Evolutionary conservation across 2,113 vertebrate species (phyloP), one percentile per base, ranked within the genome.

Genomic region (Tor tambroides): DNA sequence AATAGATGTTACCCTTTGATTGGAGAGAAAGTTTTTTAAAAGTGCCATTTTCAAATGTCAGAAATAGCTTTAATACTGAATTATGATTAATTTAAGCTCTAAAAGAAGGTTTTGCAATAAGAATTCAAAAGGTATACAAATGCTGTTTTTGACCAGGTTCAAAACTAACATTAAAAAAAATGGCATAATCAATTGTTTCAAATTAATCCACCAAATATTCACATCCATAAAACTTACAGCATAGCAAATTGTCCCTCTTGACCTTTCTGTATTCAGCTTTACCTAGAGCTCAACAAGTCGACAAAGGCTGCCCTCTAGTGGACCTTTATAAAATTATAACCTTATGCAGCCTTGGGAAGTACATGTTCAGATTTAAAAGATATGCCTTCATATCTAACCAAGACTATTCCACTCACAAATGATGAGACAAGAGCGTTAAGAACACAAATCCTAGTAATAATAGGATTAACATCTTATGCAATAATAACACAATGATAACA

Each of bases 291-390:
- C 38, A 21, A 71, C 63, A 83, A 71, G 43, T 26, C 65, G 72
- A 38, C 12, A 12, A 74, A 74, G 38, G 21, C 85, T 67, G 85
- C 85, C 88, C 81, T 87, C 88, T 87, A 81, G 76, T 76, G 88
- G 56, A 75, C 54, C 2, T n/a, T 51, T 3, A 54, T 35, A 5
- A 7, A 38, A 41, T 15, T 12, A 26, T 8, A 5, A 26, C 30
- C 35, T 72, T 21, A n/a, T 0, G 19, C 5, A 38, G 54, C 32
- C 11, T 15, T 11, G 0, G 78, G 78, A 30, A 54, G 7, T 11
- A 19, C 2, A 12, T 11, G 1, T 32, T 79, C 28, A 79, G 49
- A 79, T 54, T 21, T 19, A 6, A 32, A 8, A 21, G 12, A 71
- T 35, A 71, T 41, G 35, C 14, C 41, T 49, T 75, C 11, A 28